Conservation (phyloP, 2,113 vertebrate species). For the Siniperca knerii region DNA sequence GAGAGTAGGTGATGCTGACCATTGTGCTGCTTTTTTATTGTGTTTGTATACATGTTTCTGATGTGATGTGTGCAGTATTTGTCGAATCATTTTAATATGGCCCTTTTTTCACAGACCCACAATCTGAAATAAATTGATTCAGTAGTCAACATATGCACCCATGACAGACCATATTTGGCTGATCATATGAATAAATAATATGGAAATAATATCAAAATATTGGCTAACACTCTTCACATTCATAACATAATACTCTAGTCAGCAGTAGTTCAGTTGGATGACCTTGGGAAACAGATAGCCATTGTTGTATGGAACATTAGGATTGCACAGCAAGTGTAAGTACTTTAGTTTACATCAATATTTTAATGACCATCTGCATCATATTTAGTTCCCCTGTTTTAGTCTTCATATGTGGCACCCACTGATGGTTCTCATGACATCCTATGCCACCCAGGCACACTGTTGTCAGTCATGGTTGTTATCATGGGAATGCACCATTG, state of each 20-base stretch:
- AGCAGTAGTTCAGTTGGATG: no score
- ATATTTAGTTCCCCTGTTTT: not conserved
- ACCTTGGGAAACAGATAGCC: no score
- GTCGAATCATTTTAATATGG: not conserved
- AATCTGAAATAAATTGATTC: not conserved
- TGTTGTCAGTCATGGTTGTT: slow-evolving; percentile 19
- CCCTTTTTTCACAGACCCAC: not conserved
- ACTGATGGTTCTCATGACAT: slow-evolving; percentile 2
- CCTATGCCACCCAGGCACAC: not conserved
- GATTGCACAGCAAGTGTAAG: not conserved
- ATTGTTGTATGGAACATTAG: no score
- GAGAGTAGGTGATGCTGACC: not conserved
- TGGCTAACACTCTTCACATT: no score
- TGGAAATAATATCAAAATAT: not conserved
- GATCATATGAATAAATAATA: not conserved
- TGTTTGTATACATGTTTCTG: not conserved
- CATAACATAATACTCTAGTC: no score
- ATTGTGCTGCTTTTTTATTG: not conserved
- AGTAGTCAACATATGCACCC: not conserved
- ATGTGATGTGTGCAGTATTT: not conserved
- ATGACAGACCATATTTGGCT: not conserved
- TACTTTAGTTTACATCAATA: not conserved
- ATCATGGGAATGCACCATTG: not conserved
- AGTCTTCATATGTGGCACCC: not conserved
- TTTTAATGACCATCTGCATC: not conserved